These are phyloP conservation scores for Synchiropus splendidus DNA, from an alignment of 2,113 vertebrate genomes.

Conservation along the genomic window DNA sequence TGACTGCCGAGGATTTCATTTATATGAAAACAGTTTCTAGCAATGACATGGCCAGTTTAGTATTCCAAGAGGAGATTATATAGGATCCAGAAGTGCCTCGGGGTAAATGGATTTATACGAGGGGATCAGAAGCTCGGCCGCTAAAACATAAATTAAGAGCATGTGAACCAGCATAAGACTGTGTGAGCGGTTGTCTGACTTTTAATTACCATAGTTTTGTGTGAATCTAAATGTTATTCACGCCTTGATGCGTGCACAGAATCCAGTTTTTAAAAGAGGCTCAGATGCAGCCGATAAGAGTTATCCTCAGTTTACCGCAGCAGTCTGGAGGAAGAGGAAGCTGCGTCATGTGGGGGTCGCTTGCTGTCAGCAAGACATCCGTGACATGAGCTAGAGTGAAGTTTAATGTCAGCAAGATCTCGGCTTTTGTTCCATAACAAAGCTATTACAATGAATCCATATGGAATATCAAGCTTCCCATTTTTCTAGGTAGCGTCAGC, in stretches of 20 bases:
- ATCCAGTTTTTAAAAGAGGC: slow-evolving; percentile 5
- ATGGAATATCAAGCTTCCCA: no score
- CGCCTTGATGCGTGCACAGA: background rate
- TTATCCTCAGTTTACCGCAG: slow-evolving; percentile 9
- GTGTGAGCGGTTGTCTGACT: slow-evolving; percentile 2
- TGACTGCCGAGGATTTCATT: slow-evolving; percentile 7
- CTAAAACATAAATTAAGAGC: no score
- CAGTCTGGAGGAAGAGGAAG: slow-evolving; percentile 1
- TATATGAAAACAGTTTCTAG: background rate
- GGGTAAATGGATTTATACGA: slow-evolving; percentile 2
- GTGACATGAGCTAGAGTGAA: no score
- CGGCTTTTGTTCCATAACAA: no score
- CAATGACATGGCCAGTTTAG: background rate
- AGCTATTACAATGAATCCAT: no score
- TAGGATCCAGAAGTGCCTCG: background rate
- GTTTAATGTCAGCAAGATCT: no score
- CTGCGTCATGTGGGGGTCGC: no score
- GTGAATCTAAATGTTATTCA: slow-evolving; percentile 6
- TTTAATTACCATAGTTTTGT: slow-evolving; percentile 13
- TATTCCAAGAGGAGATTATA: slow-evolving; percentile 3
- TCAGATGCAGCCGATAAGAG: slow-evolving; percentile 26
- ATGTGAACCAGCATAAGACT: background rate
- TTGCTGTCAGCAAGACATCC: no score
- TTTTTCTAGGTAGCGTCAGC: no score
- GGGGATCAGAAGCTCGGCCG: no score